Percentiles rank a stretch among this genome's conserved stretches.
Evolutionary conservation across 1,140 invertebrate genomes (phyloP).

Genomic region (Neuroterus valhalla): DNA sequence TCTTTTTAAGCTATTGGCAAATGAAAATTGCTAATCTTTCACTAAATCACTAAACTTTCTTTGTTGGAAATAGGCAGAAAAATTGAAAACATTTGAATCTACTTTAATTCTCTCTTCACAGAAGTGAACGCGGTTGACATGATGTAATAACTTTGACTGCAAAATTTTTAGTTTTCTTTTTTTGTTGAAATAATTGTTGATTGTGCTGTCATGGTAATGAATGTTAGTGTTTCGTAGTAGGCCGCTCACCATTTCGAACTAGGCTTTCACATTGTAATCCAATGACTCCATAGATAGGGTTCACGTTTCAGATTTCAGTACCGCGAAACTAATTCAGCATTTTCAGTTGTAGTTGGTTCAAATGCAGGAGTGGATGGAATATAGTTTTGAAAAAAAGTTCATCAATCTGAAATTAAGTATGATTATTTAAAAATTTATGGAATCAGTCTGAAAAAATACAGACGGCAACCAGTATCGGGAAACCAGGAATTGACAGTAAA

Average conservation of each 20-base stretch:
- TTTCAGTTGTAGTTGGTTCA: no score
- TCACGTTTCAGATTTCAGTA: neutral
- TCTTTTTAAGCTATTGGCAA: neutral
- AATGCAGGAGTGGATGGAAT: no score
- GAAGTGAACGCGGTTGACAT: neutral
- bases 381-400: no score
- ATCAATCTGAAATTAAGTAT: no score
- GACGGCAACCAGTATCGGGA: no score
- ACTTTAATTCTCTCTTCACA: neutral
- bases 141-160: constrained; percentile 7
- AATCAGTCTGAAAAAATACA: no score
- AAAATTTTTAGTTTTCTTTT: constrained; percentile 2
- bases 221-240: constrained; percentile 4
- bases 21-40: neutral
- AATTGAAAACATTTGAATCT: no score
- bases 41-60: no score
- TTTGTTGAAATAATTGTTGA: neutral
- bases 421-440: no score
- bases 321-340: neutral
- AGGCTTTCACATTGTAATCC: constrained; percentile 13
- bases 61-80: no score
- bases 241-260: constrained; percentile 8
- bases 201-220: neutral
- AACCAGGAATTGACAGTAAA: no score
- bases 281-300: constrained; percentile 1